A percentile compares a stretch with the other conserved stretches of the same genome.
Conservation (phyloP, 37 sponge, comb jelly and placozoan species). For the Beroe forskalii region DNA sequence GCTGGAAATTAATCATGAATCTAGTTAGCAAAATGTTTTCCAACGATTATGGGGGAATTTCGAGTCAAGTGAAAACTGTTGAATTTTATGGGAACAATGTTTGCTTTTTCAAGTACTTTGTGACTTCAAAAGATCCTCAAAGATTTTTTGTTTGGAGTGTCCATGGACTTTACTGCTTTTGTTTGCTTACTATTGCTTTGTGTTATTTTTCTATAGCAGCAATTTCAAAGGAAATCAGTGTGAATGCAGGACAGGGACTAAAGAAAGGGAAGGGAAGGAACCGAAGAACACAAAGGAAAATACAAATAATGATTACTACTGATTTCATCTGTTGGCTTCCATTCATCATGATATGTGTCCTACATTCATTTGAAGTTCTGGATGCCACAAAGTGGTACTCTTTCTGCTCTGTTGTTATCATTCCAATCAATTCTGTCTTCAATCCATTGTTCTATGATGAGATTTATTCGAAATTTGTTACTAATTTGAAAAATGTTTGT, state of each 20-base stretch:
- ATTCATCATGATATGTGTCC: not conserved
- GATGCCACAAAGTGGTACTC: not conserved
- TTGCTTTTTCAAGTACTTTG: not conserved
- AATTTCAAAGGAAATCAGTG: not conserved
- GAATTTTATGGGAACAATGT: not conserved
- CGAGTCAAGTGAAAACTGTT: not conserved
- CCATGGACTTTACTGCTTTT: not conserved
- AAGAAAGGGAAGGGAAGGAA: not conserved
- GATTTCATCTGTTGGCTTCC: not conserved
- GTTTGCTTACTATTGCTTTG: not conserved
- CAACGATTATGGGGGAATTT: not conserved
- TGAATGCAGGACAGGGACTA: not conserved
- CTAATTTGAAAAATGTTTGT: no score
- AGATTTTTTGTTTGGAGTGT: not conserved
- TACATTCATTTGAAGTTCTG: not conserved
- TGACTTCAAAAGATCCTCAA: not conserved
- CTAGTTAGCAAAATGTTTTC: not conserved
- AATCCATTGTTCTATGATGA: conserved; percentile 1
- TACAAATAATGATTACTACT: not conserved
- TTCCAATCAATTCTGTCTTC: not conserved
- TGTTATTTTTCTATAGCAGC: not conserved
- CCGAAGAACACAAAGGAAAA: not conserved
- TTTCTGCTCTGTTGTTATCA: not conserved
- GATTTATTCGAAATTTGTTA: no score
- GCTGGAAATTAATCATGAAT: not conserved